These are phyloP conservation scores for Lepilemur septentrionalis DNA, from an alignment of 2,797 vertebrate species.

Conservation along the genomic window DNA sequence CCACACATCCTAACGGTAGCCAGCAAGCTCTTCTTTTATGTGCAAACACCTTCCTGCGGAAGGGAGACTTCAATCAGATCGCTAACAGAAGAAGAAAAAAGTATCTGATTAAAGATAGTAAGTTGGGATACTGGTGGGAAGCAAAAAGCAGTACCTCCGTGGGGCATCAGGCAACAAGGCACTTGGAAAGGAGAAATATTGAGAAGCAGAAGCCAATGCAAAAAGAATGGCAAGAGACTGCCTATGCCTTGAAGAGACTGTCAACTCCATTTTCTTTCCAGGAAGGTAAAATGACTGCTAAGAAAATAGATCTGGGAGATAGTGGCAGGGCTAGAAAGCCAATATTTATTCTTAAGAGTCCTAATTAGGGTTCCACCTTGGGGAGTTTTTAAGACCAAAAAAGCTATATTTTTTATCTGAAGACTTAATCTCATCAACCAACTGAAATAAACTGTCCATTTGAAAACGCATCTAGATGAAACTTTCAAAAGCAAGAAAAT, in stretches of 20 bases:
- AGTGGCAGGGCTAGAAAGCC: neutral
- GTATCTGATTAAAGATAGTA: neutral
- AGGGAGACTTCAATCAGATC: neutral
- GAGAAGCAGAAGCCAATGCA: neutral
- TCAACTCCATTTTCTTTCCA: neutral
- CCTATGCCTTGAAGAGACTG: neutral
- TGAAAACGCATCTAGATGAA: constrained; percentile 27
- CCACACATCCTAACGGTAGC: neutral
- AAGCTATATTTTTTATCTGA: neutral
- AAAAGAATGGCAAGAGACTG: neutral
- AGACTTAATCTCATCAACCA: neutral
- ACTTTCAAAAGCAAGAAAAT: neutral
- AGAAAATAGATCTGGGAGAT: neutral
- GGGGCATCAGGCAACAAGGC: too few species aligned
- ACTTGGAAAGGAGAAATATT: neutral
- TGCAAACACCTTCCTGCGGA: neutral
- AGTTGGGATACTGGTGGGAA: neutral
- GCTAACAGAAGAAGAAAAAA: neutral
- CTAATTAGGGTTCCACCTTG: neutral
- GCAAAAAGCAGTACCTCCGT: neutral
- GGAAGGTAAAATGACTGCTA: neutral
- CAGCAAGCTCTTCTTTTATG: neutral
- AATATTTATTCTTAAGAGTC: neutral
- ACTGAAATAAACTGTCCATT: constrained; percentile 5
- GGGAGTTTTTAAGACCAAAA: neutral